Base-by-base conservation (phyloP, 2,113 vertebrate genomes). In the Antigone vipio region DNA sequence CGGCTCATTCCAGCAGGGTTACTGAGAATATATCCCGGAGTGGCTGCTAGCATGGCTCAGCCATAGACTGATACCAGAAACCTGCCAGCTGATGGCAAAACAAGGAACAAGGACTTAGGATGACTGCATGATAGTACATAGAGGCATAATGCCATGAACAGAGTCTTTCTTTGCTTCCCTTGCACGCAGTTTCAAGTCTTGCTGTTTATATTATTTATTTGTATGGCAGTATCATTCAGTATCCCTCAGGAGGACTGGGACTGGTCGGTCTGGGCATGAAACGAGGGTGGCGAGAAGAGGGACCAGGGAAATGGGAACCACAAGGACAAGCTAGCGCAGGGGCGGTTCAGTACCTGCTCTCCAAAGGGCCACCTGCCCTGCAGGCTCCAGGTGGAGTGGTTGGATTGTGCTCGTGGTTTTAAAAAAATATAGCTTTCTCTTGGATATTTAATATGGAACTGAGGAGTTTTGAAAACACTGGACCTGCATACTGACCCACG, bases 1-100 rank as follows among this genome's bases (percentile, higher is more conserved):
- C 5, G 1, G 4, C 34, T 79, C 30, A 47, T 58, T 83, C 9
- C 17, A 30, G 19, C 1, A 0, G 21, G 9, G 3, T 49, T 53
- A 42, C 17, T 75, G 15, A 34, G 32, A 75, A 52, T 52, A 62
- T 35, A 35, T 14, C 27, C n/a, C 3, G 4, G 14, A 71, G 56
- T 12, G 11, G 26, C n/a, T 49, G 11, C 77, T 73, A 35, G 23
- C 34, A 72, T 64, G 74, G 50, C 30, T 15, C n/a, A 67, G 18
- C 15, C 29, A 9, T 29, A 45, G 55, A 22, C 5, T 6, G 5
- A 22, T 27, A 38, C 6, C 34, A 66, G 40, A 85, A 73, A 68
- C 29, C 26, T 59, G 38, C 3, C 10, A 9, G 26, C 2, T 86
- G 40, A 22, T 16, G 26, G 19, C 9, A 9, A 29, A 84, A 32